A percentile compares a stretch with the other conserved stretches of the same genome.
These are phyloP conservation scores for Hofmannophila pseudospretella DNA, from an alignment of 2,888 invertebrate species.

Conservation along the genomic window DNA sequence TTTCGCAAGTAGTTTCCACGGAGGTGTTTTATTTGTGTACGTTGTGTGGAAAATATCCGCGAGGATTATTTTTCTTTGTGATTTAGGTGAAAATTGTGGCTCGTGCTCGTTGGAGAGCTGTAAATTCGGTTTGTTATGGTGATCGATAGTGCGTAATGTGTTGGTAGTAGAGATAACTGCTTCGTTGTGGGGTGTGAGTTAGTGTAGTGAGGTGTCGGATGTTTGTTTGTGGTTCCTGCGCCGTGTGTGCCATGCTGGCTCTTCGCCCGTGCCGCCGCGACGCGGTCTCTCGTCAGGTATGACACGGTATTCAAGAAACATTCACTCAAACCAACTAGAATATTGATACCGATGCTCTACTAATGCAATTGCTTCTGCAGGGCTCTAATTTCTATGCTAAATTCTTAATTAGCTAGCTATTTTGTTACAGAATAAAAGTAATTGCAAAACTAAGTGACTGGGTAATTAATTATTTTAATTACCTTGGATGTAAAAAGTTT, in stretches of 20 bases:
- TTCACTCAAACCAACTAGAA: too few relatives aligned
- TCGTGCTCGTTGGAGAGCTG: slow-evolving; percentile 7
- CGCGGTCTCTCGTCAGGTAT: slow-evolving; percentile 34
- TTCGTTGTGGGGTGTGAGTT: slow-evolving; percentile 23
- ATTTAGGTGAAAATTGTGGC: slow-evolving; percentile 21
- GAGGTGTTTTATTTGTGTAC: slow-evolving; percentile 69
- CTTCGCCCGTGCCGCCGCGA: slow-evolving; percentile 21
- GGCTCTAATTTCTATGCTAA: too few relatives aligned
- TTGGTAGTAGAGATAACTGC: slow-evolving; percentile 20
- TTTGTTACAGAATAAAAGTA: too few relatives aligned
- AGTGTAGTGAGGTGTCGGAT: slow-evolving; percentile 31
- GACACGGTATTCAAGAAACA: slow-evolving; percentile 9
- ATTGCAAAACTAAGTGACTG: too few relatives aligned
- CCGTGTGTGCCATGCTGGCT: slow-evolving; percentile 47
- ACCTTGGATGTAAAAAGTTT: too few relatives aligned
- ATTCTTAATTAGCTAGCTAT: too few relatives aligned
- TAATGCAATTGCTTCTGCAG: too few relatives aligned
- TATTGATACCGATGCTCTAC: too few relatives aligned
- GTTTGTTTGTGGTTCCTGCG: slow-evolving; percentile 36
- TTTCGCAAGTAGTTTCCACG: slow-evolving; percentile 64
- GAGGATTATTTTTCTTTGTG: slow-evolving; percentile 30
- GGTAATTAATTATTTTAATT: too few relatives aligned
- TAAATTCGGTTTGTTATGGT: slow-evolving; percentile 21
- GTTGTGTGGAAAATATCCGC: slow-evolving; percentile 48
- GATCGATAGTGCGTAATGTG: slow-evolving; percentile 37